These are phyloP conservation scores for Salvelinus fontinalis DNA, from an alignment of 2,113 vertebrate species.

Conservation along the genomic window DNA sequence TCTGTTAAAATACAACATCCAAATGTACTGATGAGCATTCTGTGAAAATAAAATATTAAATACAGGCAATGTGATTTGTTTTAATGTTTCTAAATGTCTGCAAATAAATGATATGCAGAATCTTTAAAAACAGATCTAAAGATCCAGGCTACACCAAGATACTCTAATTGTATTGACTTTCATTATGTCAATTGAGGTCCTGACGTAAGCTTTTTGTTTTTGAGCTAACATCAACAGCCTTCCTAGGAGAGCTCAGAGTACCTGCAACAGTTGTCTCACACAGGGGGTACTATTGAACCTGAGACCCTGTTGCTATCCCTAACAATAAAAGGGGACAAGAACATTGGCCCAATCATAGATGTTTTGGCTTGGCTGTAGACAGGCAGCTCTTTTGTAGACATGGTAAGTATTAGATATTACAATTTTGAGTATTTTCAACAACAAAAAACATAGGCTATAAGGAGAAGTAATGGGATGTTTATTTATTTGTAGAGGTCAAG, in stretches of 20 bases:
- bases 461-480: no score
- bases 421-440: background rate
- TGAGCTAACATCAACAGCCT: slow-evolving; percentile 12
- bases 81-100: background rate
- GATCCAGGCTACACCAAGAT: background rate
- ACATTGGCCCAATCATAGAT: background rate
- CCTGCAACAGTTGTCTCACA: background rate
- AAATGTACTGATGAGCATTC: no score
- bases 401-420: background rate
- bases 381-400: background rate
- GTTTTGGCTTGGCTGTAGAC: background rate
- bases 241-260: background rate
- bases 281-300: slow-evolving; percentile 25
- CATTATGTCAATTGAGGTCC: background rate
- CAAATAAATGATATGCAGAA: background rate
- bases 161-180: background rate
- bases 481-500: slow-evolving; percentile 13
- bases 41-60: background rate
- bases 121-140: background rate
- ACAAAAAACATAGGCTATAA: no score
- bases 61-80: background rate
- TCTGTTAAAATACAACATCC: background rate
- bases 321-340: slow-evolving; percentile 4
- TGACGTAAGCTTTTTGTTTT: slow-evolving; percentile 22
- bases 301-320: slow-evolving; percentile 23